A percentile compares a stretch with the other conserved stretches of the same genome.
These are phyloP conservation scores for Menura novaehollandiae DNA, from an alignment of 2,113 vertebrate genomes.

Conservation along the genomic window DNA sequence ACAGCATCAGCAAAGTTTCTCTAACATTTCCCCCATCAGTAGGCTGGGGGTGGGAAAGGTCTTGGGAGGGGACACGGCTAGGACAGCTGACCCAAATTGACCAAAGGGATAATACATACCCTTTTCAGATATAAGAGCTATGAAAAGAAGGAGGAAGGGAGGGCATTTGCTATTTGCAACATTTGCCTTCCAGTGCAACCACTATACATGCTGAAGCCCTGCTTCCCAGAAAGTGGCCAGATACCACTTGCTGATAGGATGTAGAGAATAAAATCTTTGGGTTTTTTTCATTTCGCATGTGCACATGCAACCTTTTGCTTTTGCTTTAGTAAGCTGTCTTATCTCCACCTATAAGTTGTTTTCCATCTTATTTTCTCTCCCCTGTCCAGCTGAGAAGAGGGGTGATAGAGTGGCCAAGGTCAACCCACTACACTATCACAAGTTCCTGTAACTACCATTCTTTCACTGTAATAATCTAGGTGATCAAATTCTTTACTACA, in stretches of 20 bases:
- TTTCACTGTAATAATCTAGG: background rate
- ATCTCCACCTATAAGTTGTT: background rate
- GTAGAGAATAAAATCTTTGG: background rate
- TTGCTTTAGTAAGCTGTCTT: background rate
- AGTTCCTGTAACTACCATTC: background rate
- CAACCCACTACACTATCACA: background rate
- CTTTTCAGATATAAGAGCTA: background rate
- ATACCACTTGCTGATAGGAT: background rate
- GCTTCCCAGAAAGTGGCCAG: background rate
- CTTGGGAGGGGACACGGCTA: background rate
- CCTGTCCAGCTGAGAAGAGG: background rate
- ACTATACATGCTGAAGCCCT: background rate
- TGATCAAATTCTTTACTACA: background rate
- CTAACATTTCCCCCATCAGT: background rate
- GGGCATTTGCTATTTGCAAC: background rate
- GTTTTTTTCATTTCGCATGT: background rate
- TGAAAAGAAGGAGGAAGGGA: background rate
- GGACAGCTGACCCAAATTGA: background rate
- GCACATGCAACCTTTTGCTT: background rate
- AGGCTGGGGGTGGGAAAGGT: no score
- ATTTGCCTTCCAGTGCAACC: background rate
- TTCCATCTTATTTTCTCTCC: background rate
- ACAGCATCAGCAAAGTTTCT: background rate
- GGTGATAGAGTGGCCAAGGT: background rate
- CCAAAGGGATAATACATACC: background rate